Conservation (phyloP, 2,113 vertebrate species). For the Elaphurus davidianus region DNA sequence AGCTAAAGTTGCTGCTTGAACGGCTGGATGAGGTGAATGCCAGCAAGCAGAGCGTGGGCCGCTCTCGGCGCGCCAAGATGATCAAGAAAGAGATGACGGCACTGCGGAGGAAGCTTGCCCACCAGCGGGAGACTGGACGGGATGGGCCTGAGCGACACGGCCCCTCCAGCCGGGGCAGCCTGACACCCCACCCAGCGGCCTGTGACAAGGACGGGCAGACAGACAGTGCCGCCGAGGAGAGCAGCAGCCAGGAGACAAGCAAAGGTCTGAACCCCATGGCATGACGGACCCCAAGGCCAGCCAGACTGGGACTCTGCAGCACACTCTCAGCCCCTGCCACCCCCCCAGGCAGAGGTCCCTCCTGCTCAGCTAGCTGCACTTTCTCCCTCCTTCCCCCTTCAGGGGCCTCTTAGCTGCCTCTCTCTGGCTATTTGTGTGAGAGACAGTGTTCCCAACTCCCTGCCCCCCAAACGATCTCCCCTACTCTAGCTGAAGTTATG, state of each 20-base stretch:
- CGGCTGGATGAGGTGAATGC: slow-evolving; percentile 91
- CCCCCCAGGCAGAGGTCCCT: slow-evolving; percentile 30
- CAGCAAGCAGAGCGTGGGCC: slow-evolving; percentile 94
- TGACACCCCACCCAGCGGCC: slow-evolving; percentile 81
- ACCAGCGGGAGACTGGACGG: slow-evolving; percentile 89
- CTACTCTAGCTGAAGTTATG: slow-evolving; percentile 21
- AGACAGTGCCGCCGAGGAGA: slow-evolving; percentile 95
- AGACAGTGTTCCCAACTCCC: background rate
- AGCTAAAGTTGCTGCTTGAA: slow-evolving; percentile 92
- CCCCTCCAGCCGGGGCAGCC: slow-evolving; percentile 79
- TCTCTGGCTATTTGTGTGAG: slow-evolving; percentile 24
- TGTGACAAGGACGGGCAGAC: slow-evolving; percentile 88
- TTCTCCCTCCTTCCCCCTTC: background rate
- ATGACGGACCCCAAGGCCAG: slow-evolving; percentile 26
- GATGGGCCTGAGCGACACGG: slow-evolving; percentile 82
- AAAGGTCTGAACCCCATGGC: slow-evolving; percentile 82
- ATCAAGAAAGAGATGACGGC: slow-evolving; percentile 97
- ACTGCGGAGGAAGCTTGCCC: slow-evolving; percentile 93
- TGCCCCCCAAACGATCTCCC: background rate
- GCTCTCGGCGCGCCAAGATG: slow-evolving; percentile 94
- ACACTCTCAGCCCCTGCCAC: background rate
- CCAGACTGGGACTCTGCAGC: slow-evolving; percentile 32
- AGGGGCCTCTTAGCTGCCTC: slow-evolving; percentile 45
- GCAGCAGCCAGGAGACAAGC: slow-evolving; percentile 98
- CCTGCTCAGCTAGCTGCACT: slow-evolving; percentile 28